Conservation (phyloP, 1,140 invertebrate genomes). For the Cyphomyrmex costatus region DNA sequence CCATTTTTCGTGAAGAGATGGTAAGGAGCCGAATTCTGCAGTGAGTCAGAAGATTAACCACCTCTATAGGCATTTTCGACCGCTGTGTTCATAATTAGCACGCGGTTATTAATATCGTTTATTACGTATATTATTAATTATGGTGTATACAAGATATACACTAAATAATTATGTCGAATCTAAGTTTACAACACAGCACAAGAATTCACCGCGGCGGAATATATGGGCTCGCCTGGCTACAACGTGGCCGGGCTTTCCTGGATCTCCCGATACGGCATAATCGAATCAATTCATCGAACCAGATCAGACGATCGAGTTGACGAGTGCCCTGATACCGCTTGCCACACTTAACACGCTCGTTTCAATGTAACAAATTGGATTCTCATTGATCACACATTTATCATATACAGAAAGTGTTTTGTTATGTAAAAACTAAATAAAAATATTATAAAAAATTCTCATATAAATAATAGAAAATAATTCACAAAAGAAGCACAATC, state of each 20-base stretch:
- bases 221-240: slow-evolving; percentile 68
- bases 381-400: slow-evolving; percentile 6
- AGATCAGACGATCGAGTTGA: slow-evolving; percentile 53
- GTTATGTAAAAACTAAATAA: not conserved
- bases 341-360: slow-evolving; percentile 67
- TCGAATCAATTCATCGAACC: slow-evolving; percentile 59
- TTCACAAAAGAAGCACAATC: slow-evolving; percentile 2
- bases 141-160: slow-evolving; percentile 81
- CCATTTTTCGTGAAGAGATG: slow-evolving; percentile 40
- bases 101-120: slow-evolving; percentile 70
- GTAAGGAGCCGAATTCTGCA: slow-evolving; percentile 32
- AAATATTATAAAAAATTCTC: not conserved
- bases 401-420: not conserved
- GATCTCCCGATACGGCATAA: slow-evolving; percentile 60
- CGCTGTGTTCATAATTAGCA: slow-evolving; percentile 38
- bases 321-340: slow-evolving; percentile 64
- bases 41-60: slow-evolving; percentile 34
- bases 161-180: slow-evolving; percentile 83
- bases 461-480: slow-evolving; percentile 22
- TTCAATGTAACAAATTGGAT: slow-evolving; percentile 8
- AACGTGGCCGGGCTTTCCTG: slow-evolving; percentile 21
- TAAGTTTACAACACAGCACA: slow-evolving; percentile 87
- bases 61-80: slow-evolving; percentile 29
- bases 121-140: slow-evolving; percentile 84
- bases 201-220: slow-evolving; percentile 82